Percentiles rank a stretch among this genome's conserved stretches.
These are phyloP conservation scores for Hippoglossus stenolepis DNA, from an alignment of 2,113 vertebrate species.

Conservation along the genomic window DNA sequence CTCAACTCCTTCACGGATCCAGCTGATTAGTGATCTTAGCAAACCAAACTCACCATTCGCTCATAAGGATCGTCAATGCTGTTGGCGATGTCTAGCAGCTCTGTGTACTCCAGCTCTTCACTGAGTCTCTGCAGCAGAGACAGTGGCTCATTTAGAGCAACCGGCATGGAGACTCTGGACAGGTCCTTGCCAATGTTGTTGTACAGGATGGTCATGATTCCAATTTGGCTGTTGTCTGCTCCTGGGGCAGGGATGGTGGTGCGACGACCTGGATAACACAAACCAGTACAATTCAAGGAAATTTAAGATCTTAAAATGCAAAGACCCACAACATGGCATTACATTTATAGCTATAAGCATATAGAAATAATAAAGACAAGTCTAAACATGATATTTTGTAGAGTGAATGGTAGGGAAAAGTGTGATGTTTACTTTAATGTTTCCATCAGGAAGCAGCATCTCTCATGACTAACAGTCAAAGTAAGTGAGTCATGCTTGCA, in stretches of 20 bases:
- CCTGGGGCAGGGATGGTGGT: conserved; percentile 82
- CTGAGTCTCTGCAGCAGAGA: conserved; percentile 90
- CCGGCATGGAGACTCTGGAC: conserved; percentile 92
- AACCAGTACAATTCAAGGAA: not conserved
- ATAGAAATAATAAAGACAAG: too few relatives aligned
- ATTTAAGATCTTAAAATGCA: too few relatives aligned
- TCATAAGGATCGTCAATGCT: conserved; percentile 84
- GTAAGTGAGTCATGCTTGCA: too few relatives aligned
- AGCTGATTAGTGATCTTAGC: not conserved
- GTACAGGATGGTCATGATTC: conserved; percentile 90
- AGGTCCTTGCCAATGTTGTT: conserved; percentile 96
- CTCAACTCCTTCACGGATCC: not conserved
- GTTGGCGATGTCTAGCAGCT: conserved; percentile 89
- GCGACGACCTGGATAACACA: conserved; percentile 71
- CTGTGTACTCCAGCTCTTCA: conserved; percentile 91
- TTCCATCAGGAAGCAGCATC: too few relatives aligned
- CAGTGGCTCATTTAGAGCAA: conserved; percentile 89
- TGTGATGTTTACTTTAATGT: too few relatives aligned
- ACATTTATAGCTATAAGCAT: too few relatives aligned
- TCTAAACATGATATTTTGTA: too few relatives aligned
- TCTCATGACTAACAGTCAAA: too few relatives aligned
- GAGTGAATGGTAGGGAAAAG: too few relatives aligned
- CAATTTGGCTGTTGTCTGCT: conserved; percentile 86
- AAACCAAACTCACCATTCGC: conserved; percentile 84
- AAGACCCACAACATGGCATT: too few relatives aligned